phyloP scores from a whole-genome alignment of 2,888 invertebrate species.

The Calameuta filiformis region DNA sequence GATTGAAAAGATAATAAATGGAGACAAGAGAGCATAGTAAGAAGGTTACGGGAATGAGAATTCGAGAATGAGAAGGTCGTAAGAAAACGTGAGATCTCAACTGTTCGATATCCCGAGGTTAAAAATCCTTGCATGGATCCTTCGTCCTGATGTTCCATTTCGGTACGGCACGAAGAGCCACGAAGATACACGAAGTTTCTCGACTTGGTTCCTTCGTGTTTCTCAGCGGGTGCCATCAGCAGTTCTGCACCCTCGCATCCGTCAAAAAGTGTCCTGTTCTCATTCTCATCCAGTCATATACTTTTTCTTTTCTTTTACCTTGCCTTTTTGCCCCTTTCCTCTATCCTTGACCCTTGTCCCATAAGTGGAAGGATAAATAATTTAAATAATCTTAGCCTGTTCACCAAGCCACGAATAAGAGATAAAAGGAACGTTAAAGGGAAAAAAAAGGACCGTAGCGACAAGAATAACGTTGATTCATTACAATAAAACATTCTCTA shows the following conservation, averaged over 20 bases:
- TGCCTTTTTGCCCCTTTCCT: neutral
- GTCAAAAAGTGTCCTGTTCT: constrained; percentile 34
- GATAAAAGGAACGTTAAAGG: neutral
- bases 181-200: constrained; percentile 21
- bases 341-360: neutral
- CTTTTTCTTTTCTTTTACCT: neutral
- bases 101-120: constrained; percentile 53
- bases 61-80: too few relatives aligned
- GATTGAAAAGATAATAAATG: too few relatives aligned
- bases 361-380: constrained; percentile 6
- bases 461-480: too few relatives aligned
- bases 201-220: constrained; percentile 38
- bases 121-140: too few relatives aligned
- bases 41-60: too few relatives aligned
- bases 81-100: constrained; percentile 57
- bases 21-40: too few relatives aligned
- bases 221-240: constrained; percentile 63
- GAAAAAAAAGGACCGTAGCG: too few relatives aligned
- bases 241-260: constrained; percentile 63
- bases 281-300: neutral
- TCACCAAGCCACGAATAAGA: neutral
- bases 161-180: constrained; percentile 18
- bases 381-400: constrained; percentile 1
- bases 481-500: too few relatives aligned
- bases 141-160: constrained; percentile 4